These are phyloP conservation scores for Oscheius sp. DNA, from an alignment of 2,888 invertebrate species.

Conservation along the genomic window DNA sequence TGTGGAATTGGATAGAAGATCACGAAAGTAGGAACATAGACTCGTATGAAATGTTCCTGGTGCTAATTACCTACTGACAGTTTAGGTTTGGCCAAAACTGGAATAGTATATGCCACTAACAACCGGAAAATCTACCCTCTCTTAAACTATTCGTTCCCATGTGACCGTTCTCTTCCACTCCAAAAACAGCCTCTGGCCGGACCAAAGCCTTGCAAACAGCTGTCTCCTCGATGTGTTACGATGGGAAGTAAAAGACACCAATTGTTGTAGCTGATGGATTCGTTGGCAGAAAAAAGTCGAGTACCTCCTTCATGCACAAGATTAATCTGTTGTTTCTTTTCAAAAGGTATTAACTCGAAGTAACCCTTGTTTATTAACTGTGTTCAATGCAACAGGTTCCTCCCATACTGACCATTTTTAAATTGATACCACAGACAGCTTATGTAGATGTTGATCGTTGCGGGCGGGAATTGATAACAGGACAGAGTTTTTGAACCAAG, in stretches of 20 bases:
- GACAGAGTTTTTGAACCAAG: too few species aligned
- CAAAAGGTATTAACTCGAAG: background rate
- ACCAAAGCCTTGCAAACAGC: slow-evolving; percentile 1
- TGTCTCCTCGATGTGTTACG: slow-evolving; percentile 25
- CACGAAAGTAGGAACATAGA: too few species aligned
- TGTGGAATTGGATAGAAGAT: too few species aligned
- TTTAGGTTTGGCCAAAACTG: background rate
- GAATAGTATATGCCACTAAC: background rate
- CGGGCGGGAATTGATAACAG: too few species aligned
- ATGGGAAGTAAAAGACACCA: slow-evolving; percentile 22
- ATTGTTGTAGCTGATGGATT: background rate
- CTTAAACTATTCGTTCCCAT: background rate
- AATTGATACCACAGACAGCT: background rate
- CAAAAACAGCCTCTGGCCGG: background rate
- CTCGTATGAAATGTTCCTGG: too few species aligned
- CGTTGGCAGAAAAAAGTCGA: background rate
- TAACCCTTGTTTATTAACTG: background rate
- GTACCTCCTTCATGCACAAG: background rate
- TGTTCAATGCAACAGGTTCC: background rate
- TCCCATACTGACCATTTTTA: background rate
- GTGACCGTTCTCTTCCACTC: background rate
- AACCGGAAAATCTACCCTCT: background rate
- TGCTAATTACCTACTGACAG: background rate
- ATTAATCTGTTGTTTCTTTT: background rate
- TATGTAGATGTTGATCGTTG: too few species aligned